phyloP scores from a whole-genome alignment of 2,797 vertebrate species.

The Falco rusticolus region DNA sequence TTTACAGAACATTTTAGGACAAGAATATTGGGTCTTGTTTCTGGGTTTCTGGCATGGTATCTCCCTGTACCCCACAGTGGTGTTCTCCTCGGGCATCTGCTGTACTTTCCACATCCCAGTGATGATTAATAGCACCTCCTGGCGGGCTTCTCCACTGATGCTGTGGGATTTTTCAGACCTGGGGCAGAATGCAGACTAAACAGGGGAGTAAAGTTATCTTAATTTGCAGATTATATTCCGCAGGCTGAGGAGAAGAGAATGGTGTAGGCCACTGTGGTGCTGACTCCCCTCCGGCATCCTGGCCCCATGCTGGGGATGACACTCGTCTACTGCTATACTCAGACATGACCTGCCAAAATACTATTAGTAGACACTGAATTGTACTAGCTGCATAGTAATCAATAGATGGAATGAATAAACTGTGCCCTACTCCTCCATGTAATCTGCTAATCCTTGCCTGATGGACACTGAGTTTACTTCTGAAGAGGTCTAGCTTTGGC shows the following conservation, averaged over 20 bases:
- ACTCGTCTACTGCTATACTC: not conserved
- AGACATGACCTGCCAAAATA: not conserved
- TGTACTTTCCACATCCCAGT: not conserved
- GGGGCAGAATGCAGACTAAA: not conserved
- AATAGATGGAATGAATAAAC: not conserved
- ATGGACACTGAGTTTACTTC: not conserved
- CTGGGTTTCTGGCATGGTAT: not conserved
- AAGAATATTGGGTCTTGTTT: not conserved
- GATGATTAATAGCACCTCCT: not conserved
- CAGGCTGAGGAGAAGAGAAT: not conserved
- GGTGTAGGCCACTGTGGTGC: not conserved
- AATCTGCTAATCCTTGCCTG: not conserved
- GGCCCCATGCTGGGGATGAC: accelerated
- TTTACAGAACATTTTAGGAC: not conserved
- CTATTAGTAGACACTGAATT: not conserved
- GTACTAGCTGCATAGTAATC: not conserved
- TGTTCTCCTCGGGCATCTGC: not conserved
- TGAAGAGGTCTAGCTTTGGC: conserved; percentile 10
- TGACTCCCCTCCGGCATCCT: not conserved
- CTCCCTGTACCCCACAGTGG: accelerated
- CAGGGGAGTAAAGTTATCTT: not conserved
- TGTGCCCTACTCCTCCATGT: not conserved
- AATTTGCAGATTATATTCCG: not conserved
- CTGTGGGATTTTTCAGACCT: not conserved
- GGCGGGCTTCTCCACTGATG: not conserved